Evolutionary conservation across 2,888 invertebrate genomes (phyloP), one percentile per base, ranked within the genome.

Genomic region (Callinectes sapidus): DNA sequence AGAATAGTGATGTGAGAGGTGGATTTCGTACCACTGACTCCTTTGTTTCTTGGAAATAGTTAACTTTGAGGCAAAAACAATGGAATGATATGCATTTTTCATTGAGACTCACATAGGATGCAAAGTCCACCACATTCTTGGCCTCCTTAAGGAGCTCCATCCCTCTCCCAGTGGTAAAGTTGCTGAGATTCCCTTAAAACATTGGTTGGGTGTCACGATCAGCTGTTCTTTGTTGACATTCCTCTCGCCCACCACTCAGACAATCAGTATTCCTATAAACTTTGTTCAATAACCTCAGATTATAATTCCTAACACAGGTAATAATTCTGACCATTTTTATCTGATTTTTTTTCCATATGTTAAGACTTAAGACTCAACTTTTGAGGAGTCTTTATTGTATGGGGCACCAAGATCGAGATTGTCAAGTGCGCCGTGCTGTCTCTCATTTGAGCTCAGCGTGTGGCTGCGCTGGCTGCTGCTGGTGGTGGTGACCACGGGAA

Each of bases 81-180:
- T 55, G 14, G 1, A 55, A 55, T 2, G 0, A 14, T 3, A 55
- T 13, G 14, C 16, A 55, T 55, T 13, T 18, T 1, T 42, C 6
- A 42, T 42, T 42, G 6, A 16, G 86, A 88, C 93, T 93, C 42
- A 94, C 92, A 77, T 93, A 94, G 54, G 92, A 87, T 35, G 94
- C 94, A 23, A 94, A 94, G 86, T 94, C 92, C 13, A 94, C 93
- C 16, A 89, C 92, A 86, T 88, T 94, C 66, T 91, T 90, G 55
- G 93, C 93, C 55, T 89, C 93, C 66, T 92, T 94, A 0, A 94
- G 86, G n/a, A 94, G 32, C n/a, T 94, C 92, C 93, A 94, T 94
- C 35, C 71, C 28, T 71, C 28, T 71, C 61, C 61, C 23, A 2
- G 18, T 61, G 18, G 18, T 10, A 3, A 5, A 23, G 18, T 18